A percentile compares a stretch with the other conserved stretches of the same genome.
Evolutionary conservation across 2,888 invertebrate genomes (phyloP).

Genomic region (Didymodactylos carnosus): DNA sequence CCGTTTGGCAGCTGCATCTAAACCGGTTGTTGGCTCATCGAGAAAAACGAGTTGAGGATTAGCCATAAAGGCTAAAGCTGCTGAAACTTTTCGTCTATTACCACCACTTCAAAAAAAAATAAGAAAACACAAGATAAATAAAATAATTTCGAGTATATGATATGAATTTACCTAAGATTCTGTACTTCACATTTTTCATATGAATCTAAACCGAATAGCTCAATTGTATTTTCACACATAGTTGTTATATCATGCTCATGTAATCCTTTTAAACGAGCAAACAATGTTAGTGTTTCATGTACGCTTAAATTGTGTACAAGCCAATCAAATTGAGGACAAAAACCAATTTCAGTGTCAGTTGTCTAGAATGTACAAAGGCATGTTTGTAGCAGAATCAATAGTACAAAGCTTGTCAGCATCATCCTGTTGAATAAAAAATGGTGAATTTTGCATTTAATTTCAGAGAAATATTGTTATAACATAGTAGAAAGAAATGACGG

Average conservation of each 20-base stretch:
- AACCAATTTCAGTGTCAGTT: conserved; percentile 27
- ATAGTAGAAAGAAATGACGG: too few species aligned
- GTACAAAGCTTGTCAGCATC: too few species aligned
- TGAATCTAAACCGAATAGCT: conserved; percentile 22
- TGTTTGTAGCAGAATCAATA: too few species aligned
- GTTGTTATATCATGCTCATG: conserved; percentile 18
- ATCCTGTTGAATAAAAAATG: too few species aligned
- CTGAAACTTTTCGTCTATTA: conserved; percentile 34
- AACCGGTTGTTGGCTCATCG: conserved; percentile 36
- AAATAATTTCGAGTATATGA: not conserved
- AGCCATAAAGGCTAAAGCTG: conserved; percentile 34
- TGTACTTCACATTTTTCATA: conserved; percentile 22
- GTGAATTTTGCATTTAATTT: too few species aligned
- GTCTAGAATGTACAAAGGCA: too few species aligned
- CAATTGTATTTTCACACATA: conserved; percentile 24
- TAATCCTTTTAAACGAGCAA: conserved; percentile 32
- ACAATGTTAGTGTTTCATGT: conserved; percentile 28
- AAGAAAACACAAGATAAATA: not conserved
- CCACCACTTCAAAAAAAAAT: conserved; percentile 31
- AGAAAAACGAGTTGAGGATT: conserved; percentile 32
- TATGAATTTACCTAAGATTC: not conserved
- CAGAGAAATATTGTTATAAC: too few species aligned
- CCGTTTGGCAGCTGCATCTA: conserved; percentile 35
- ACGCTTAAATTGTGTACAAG: conserved; percentile 33
- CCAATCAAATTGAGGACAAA: conserved; percentile 37